These are phyloP conservation scores for Plumapathes pennacea DNA, from an alignment of 92 coral and sea anemone species.

Conservation along the genomic window DNA sequence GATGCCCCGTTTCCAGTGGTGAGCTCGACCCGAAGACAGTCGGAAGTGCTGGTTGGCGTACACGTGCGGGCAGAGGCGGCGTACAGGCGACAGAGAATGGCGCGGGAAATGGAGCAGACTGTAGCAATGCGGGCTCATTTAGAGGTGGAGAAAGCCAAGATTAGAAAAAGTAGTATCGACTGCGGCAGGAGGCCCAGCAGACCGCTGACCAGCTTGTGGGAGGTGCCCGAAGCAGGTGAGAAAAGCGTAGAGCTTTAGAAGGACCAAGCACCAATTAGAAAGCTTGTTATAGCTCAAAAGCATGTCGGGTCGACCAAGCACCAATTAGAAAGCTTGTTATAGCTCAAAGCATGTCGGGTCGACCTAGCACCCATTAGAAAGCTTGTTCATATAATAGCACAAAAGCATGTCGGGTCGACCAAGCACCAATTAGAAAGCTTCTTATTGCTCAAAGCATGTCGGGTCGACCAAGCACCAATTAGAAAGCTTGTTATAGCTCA, in stretches of 20 bases:
- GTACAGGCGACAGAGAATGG: constrained; percentile 70
- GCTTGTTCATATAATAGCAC: neutral
- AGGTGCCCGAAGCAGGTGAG: constrained; percentile 50
- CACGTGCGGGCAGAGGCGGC: constrained; percentile 74
- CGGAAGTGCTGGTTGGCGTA: constrained; percentile 66
- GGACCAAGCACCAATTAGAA: neutral
- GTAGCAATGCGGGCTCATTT: constrained; percentile 56
- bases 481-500: neutral
- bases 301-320: neutral
- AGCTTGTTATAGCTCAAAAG: neutral
- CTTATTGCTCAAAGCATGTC: too few species aligned
- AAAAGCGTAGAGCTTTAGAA: too few species aligned
- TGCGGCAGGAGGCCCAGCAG: constrained; percentile 16
- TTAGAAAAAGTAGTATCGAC: constrained; percentile 44
- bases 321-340: too few species aligned
- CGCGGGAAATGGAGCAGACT: constrained; percentile 60
- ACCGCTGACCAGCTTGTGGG: constrained; percentile 37
- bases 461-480: neutral
- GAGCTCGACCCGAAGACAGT: constrained; percentile 14
- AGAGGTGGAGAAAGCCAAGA: constrained; percentile 65
- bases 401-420: neutral
- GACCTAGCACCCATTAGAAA: neutral
- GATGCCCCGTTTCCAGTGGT: too few species aligned
- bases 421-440: too few species aligned
- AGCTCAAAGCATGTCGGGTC: too few species aligned